Base-by-base conservation (phyloP, 2,113 vertebrate species). In the Cisticola juncidis region DNA sequence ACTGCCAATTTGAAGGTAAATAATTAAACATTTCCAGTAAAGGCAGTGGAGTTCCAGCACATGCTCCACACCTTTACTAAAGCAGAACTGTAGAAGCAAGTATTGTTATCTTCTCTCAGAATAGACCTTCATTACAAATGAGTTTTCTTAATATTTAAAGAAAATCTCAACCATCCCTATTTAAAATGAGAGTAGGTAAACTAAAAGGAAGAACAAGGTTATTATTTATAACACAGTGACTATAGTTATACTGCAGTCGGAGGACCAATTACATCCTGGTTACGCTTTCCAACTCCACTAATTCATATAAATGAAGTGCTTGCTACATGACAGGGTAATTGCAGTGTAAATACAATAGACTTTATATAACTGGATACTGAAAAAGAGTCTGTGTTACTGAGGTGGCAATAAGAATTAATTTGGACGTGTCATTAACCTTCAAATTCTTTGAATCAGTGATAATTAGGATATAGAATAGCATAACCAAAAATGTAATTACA, bases 401-500 rank as follows among this genome's bases (percentile, higher is more conserved):
- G 92, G 90, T 81, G 42, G 87, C 90, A 95, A 80, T 92, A 90
- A 64, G 62, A 96, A 92, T 90, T 96, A 86, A 94, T 94, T 91
- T 96, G 93, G 79, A 95, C 12, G 17, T 80, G 74, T 91, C 79
- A 90, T 95, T 96, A 96, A 94, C 79, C 79, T 83, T 92, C 93
- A 77, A 65, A 73, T 93, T 93, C 87, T 90, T 70, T 76, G 87
- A 95, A 96, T 94, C 74, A 23, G 62, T 87, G 73, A 74, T 94
- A 95, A 97, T 94, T 92, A 95, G 71, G 66, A 96, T 66, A 91
- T 18, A 92, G 93, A 91, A 91, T 82, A 90, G 74, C 87, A 90
- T 85, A 96, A 95, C 58, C 47, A 82, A 85, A 92, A 94, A 87
- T 7, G 45, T 90, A 94, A 91, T 95, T 94, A 82, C 62, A 73